Conservation (phyloP, 2,113 vertebrate species). For the Paramisgurnus dabryanus region DNA sequence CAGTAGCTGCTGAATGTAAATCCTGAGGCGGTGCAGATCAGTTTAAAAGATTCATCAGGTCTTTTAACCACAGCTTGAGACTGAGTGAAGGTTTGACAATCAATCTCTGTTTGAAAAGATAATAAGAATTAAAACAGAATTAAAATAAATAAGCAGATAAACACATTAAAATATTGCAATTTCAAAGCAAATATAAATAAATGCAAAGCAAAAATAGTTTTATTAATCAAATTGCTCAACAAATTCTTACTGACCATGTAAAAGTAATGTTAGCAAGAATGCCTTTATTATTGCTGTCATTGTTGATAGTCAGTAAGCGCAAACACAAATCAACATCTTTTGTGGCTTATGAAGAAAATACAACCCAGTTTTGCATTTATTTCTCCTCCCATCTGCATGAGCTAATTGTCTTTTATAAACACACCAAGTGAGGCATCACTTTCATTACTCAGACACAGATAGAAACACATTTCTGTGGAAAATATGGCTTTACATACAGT, state of each 20-base stretch:
- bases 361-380: background rate
- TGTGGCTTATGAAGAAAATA: background rate
- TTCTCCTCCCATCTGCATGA: too few relatives aligned
- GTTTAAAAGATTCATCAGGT: slow-evolving; percentile 17
- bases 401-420: too few relatives aligned
- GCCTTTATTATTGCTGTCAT: background rate
- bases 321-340: background rate
- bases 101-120: background rate
- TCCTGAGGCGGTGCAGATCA: slow-evolving; percentile 23
- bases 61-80: slow-evolving; percentile 7
- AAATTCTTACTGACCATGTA: background rate
- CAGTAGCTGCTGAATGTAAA: background rate
- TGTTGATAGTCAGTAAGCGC: background rate
- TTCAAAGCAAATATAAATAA: too few relatives aligned
- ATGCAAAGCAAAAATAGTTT: too few relatives aligned
- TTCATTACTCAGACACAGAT: too few relatives aligned
- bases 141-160: background rate
- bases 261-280: background rate
- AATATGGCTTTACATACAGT: too few relatives aligned
- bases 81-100: slow-evolving; percentile 30
- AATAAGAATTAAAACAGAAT: background rate
- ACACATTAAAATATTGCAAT: background rate
- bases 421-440: too few relatives aligned
- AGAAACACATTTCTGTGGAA: too few relatives aligned
- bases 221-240: too few relatives aligned